Evolutionary conservation across 2,113 vertebrate genomes (phyloP), one percentile per base, ranked within the genome.

Genomic region (Synodontis membranacea): DNA sequence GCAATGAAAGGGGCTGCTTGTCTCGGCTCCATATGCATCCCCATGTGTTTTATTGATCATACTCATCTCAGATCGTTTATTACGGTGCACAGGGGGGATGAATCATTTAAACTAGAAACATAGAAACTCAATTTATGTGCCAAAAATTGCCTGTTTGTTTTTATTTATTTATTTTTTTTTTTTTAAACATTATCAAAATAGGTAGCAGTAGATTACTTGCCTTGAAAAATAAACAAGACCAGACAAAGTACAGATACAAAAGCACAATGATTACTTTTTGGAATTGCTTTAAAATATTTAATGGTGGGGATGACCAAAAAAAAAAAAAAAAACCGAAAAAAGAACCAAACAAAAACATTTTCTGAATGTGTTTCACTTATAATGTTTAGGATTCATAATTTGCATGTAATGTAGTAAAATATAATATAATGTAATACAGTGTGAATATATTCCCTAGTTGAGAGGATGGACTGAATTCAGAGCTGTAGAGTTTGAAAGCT

Each of bases 391-490:
- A 39, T 68, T 14, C 14, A 80, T 37, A 54, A n/a, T 62, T 62
- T 64, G n/a, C 31, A 56, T 56, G 14, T 80, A 56, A 39, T 39
- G 48, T 80, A 37, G 84, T 85, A 86, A 14, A 56, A 39, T 37
- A 12, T 39, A 39, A 58, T 80, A 25, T 58, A 58, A 25, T 39
- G 37, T 42, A 56, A 82, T 84, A 86, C 89, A 91, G 90, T 87
- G 70, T 5, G 75, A 68, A 88, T 84, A 85, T 91, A 84, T 86
- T n/a, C 44, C 28, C 44, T 48, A 23, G 62, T 15, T 54, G 86
- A 80, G 46, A 14, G 91, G 91, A 91, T 84, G 23, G 86, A 91
- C 93, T 94, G 94, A 94, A 94, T 95, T 93, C 93, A 83, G 93
- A 88, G 87, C 88, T 85, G 80, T 96, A 95, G 94, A 91, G 89